Base-by-base conservation (phyloP, 30 jellyfish, hydroid and myxozoan species). In the Aurelia sp. region DNA sequence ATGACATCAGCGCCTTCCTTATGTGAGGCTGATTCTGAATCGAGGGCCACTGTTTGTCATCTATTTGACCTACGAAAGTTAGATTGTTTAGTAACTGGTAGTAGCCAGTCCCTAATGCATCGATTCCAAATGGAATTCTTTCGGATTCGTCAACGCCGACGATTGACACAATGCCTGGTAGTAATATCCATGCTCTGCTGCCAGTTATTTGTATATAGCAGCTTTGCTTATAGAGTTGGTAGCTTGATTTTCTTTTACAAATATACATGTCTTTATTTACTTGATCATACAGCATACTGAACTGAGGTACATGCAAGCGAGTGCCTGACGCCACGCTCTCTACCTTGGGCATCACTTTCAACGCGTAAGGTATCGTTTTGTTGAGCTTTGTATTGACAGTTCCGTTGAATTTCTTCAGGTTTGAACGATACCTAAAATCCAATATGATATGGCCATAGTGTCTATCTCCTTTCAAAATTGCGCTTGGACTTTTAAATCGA, bases 41-140 rank as follows among this genome's bases (percentile, higher is more conserved):
- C n/a, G 76, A 52, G 44, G 77, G 21, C 92, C 92, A 83, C 55
- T 18, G 74, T 60, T 47, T 38, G 72, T 83, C 92, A 16, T 70
- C 92, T 3, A 83, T 44, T 11, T 73, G 71, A 17, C 48, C 30
- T 1, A 73, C 51, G 20, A 63, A 19, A 17, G 18, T 21, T 16
- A 73, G 52, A 19, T 48, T 38, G 52, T n/a, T 8, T n/a, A 18
- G 21, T 35, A 52, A 44, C 51, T 73, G 44, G 58, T 40, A 66
- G 31, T 73, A 52, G 24, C 52, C 52, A 4, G 20, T 73, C 13
- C 85, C 85, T 18, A 21, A 10, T 73, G 22, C 55, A 48, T 73
- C 51, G 24, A 73, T 10, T 12, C 85, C 85, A 73, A 13, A 50
- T 16, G 55, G 35, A 3, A 12, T 19, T 17, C 58, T 27, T 11